Evolutionary conservation across 2,888 invertebrate species (phyloP), one percentile per base, ranked within the genome.

Genomic region (Pollenia labialis): DNA sequence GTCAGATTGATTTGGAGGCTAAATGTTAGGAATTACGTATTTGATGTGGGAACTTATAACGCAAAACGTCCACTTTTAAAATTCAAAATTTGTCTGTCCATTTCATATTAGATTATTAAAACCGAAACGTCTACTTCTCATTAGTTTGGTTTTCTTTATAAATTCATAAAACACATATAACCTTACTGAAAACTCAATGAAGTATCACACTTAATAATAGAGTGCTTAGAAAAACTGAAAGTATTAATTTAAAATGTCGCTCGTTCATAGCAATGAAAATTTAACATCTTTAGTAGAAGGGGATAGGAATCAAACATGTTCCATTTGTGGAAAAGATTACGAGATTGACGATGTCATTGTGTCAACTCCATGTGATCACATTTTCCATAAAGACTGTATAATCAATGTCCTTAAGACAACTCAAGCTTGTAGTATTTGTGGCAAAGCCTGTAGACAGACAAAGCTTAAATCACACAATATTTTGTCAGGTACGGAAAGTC

Each of bases 141-240:
- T 42, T 60, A 40, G 40, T 60, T n/a, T 40, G 40, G 32, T 58
- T 58, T 40, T 40, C n/a, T 1, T 42, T 11, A 40, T 6, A 7
- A n/a, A 16, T 42, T n/a, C n/a, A 8, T 42, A 6, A n/a, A n/a
- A 60, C 6, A 32, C 42, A 16, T 42, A n/a, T 10, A 6, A 1
- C 10, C 8, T 60, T 42, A 60, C 40, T 60, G 60, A 60, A 60
- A 60, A 60, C 60, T 11, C n/a, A 40, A 60, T 60, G 60, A 40
- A 60, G 60, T 32, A 42, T 60, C n/a, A 60, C 60, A 10, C 8
- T n/a, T 58, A 40, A 23, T 56, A 23, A 56, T 40, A 58, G 7
- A 14, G 7, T 23, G 32, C 32, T 40, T 32, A 40, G 14, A 58
- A 58, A 58, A 58, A 58, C 6, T 8, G n/a, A n/a, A n/a, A n/a